Percentiles rank a stretch among this genome's conserved stretches.
Conservation (phyloP, 2,113 vertebrate species). For the Thinocorus orbignyianus region DNA sequence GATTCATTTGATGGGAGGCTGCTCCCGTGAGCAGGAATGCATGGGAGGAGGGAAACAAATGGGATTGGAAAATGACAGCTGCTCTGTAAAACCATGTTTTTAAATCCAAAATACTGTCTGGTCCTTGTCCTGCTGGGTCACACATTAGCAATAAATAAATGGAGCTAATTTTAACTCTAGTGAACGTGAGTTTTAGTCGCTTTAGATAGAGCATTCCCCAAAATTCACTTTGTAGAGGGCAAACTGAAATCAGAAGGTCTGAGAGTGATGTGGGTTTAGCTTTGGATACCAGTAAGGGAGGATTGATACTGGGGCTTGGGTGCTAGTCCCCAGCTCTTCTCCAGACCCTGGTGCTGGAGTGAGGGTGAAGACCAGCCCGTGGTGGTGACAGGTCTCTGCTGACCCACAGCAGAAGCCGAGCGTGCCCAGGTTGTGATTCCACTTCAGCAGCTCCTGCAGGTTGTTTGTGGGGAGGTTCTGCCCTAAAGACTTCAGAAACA, state of each 20-base stretch:
- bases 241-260: not conserved
- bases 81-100: not conserved
- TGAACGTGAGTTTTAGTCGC: rapidly evolving
- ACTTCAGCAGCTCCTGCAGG: rapidly evolving
- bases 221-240: not conserved
- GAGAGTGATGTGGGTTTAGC: not conserved
- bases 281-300: not conserved
- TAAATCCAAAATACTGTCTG: not conserved
- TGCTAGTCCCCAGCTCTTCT: not conserved
- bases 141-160: not conserved
- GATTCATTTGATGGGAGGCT: not conserved
- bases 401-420: not conserved
- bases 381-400: not conserved
- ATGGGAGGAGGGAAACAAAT: not conserved
- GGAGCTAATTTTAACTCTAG: not conserved
- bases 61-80: not conserved
- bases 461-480: not conserved
- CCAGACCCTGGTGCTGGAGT: rapidly evolving
- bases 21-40: rapidly evolving
- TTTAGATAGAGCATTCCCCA: not conserved
- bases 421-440: rapidly evolving
- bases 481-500: not conserved
- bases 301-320: not conserved
- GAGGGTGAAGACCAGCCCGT: rapidly evolving
- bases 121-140: not conserved